Percentiles rank a stretch among this genome's conserved stretches.
Conservation (phyloP, 2,888 invertebrate species). For the Melinopterus prodromus region DNA sequence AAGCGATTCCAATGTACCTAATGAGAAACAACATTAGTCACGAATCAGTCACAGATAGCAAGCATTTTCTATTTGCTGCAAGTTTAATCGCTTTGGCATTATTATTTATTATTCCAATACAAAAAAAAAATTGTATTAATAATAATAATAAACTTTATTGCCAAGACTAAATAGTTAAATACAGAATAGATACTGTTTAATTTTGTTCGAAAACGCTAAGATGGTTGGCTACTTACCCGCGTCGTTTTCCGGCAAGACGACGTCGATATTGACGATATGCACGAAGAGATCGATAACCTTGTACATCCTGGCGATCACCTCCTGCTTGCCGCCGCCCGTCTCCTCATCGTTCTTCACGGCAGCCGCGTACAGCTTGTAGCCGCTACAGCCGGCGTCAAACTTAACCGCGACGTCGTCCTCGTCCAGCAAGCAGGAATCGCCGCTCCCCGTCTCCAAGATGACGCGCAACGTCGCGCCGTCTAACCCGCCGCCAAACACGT, state of each 20-base stretch:
- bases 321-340: conserved; percentile 62
- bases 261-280: conserved; percentile 68
- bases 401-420: conserved; percentile 58
- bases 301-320: conserved; percentile 62
- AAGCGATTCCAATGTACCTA: conserved; percentile 61
- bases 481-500: conserved; percentile 57
- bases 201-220: background rate
- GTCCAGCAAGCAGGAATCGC: conserved; percentile 55
- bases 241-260: conserved; percentile 70
- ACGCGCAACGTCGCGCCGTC: conserved; percentile 46
- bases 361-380: conserved; percentile 64
- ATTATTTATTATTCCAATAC: no score
- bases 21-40: conserved; percentile 35
- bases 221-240: conserved; percentile 60
- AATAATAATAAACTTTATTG: no score
- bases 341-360: conserved; percentile 55
- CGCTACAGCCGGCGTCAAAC: conserved; percentile 55
- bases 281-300: conserved; percentile 67
- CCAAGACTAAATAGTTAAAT: no score
- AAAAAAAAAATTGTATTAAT: no score
- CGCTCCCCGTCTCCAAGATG: conserved; percentile 60
- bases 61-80: no score
- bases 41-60: background rate
- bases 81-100: no score
- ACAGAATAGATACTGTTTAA: no score